These are phyloP conservation scores for Amphiprion ocellaris DNA, from an alignment of 2,113 vertebrate species.

Conservation along the genomic window DNA sequence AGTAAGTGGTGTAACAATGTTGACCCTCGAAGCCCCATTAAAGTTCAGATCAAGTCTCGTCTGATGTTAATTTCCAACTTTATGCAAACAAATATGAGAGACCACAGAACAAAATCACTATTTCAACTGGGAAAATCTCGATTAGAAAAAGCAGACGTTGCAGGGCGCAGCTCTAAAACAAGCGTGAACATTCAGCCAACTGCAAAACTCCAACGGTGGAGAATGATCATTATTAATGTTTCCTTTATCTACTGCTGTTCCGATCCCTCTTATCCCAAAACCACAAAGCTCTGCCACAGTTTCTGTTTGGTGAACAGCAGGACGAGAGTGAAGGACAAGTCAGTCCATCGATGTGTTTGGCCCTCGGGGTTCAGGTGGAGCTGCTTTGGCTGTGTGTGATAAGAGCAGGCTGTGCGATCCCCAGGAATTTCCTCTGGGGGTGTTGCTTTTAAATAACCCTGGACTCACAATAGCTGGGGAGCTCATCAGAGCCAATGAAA, in stretches of 20 bases:
- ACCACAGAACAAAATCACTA: too few relatives aligned
- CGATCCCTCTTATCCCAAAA: conserved; percentile 27
- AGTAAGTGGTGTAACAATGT: too few relatives aligned
- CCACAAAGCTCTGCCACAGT: conserved; percentile 28
- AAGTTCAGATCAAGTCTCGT: neutral
- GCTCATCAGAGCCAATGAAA: conserved; percentile 76
- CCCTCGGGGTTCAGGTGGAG: conserved; percentile 71
- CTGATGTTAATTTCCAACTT: neutral
- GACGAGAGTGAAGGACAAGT: conserved; percentile 72
- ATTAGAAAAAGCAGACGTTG: neutral
- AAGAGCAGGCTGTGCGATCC: conserved; percentile 65
- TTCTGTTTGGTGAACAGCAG: conserved; percentile 27
- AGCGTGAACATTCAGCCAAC: neutral
- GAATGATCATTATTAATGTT: conserved; percentile 10
- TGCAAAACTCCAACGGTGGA: neutral
- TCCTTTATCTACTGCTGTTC: conserved; percentile 11
- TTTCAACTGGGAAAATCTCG: neutral
- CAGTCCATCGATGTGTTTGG: conserved; percentile 67
- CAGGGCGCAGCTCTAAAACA: neutral
- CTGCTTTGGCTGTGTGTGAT: conserved; percentile 75
- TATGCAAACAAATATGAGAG: neutral
- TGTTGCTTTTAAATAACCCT: conserved; percentile 74
- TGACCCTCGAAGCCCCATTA: too few relatives aligned
- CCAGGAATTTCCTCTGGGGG: conserved; percentile 71
- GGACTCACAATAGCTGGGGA: conserved; percentile 73